These are phyloP conservation scores for Aldabrachelys gigantea DNA, from an alignment of 2,113 vertebrate genomes.

Conservation along the genomic window DNA sequence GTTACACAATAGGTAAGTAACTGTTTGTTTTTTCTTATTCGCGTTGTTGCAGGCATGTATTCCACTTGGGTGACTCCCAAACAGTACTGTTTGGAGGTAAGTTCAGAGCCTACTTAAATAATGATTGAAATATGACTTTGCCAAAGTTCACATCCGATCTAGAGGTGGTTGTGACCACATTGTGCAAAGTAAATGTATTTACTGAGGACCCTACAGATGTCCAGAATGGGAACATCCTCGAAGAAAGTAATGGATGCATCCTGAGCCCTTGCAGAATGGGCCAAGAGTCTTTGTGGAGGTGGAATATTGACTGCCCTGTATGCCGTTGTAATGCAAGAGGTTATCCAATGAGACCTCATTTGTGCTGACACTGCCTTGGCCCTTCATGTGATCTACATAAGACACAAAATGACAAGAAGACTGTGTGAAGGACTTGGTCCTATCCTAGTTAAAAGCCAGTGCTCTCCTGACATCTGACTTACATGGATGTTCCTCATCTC, in stretches of 20 bases:
- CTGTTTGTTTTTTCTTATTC: neutral
- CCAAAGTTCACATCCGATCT: no score
- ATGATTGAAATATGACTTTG: neutral
- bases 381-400: neutral
- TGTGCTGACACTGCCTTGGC: neutral
- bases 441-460: neutral
- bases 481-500: neutral
- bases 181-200: neutral
- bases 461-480: neutral
- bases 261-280: neutral
- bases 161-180: neutral
- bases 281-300: neutral
- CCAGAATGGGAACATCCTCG: neutral
- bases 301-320: neutral
- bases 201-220: neutral
- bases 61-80: neutral
- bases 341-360: neutral
- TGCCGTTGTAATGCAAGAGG: neutral
- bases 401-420: neutral
- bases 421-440: neutral
- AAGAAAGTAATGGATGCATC: neutral
- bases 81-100: neutral
- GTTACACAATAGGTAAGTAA: neutral
- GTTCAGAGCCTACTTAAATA: neutral
- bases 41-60: neutral